phyloP scores from a whole-genome alignment of 2,113 vertebrate genomes.

The Notechis scutatus region DNA sequence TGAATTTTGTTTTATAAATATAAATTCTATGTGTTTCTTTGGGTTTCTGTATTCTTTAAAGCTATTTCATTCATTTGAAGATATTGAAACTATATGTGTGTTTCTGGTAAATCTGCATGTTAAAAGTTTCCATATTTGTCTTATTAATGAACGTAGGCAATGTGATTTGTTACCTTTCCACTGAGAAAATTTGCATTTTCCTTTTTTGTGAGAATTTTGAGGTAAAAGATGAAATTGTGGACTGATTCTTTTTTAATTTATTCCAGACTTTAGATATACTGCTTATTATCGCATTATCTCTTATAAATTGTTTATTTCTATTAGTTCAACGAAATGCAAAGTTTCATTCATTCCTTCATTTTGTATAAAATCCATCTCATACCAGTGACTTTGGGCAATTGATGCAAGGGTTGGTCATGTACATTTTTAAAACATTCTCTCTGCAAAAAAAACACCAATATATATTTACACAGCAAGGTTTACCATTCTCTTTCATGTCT shows the following conservation, averaged over 20 bases:
- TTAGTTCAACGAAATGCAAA: neutral
- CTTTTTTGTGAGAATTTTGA: neutral
- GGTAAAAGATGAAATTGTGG: neutral
- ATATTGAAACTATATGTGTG: neutral
- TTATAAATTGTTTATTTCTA: neutral
- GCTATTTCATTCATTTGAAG: neutral
- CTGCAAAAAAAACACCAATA: neutral
- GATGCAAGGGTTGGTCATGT: neutral
- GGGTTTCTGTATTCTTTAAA: neutral
- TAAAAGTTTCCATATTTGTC: neutral
- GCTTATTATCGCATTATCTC: neutral
- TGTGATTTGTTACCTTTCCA: neutral
- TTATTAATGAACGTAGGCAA: neutral
- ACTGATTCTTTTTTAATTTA: neutral
- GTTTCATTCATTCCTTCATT: neutral
- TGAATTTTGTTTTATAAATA: neutral
- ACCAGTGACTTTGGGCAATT: neutral
- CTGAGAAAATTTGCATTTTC: neutral
- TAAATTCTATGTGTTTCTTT: neutral
- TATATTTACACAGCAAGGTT: neutral
- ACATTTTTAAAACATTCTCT: neutral
- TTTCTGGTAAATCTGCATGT: neutral
- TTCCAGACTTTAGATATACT: neutral
- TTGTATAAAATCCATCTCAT: neutral
- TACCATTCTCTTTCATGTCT: neutral